Conservation (phyloP, 2,113 vertebrate genomes). For the Bubo blakistoni region DNA sequence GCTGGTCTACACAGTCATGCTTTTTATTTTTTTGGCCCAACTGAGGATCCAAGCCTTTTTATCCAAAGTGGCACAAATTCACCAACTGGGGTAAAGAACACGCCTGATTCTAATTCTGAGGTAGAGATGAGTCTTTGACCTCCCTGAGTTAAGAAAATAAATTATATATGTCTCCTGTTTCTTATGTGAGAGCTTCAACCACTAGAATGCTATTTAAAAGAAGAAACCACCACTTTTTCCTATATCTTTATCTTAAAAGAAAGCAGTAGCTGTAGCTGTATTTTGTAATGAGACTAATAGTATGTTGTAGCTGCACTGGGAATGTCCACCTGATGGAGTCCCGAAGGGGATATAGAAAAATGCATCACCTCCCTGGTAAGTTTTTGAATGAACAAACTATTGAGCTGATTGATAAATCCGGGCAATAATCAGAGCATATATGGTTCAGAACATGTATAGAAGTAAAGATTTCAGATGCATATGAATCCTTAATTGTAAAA, state of each 20-base stretch:
- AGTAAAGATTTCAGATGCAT: neutral
- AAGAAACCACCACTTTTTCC: neutral
- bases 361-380: neutral
- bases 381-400: neutral
- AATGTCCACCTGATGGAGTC: neutral
- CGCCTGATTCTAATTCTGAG: neutral
- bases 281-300: neutral
- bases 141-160: neutral
- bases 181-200: neutral
- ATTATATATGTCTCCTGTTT: neutral
- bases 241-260: neutral
- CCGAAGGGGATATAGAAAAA: neutral
- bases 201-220: neutral
- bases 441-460: neutral
- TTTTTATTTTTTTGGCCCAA: neutral
- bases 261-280: neutral
- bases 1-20: neutral
- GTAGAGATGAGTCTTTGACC: neutral
- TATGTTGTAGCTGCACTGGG: neutral
- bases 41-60: neutral
- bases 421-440: neutral
- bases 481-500: neutral
- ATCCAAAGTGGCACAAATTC: neutral
- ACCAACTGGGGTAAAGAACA: neutral
- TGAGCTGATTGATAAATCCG: neutral